Evolutionary conservation across 2,113 vertebrate species (phyloP).

Genomic region (Xyliphius kryptos): DNA sequence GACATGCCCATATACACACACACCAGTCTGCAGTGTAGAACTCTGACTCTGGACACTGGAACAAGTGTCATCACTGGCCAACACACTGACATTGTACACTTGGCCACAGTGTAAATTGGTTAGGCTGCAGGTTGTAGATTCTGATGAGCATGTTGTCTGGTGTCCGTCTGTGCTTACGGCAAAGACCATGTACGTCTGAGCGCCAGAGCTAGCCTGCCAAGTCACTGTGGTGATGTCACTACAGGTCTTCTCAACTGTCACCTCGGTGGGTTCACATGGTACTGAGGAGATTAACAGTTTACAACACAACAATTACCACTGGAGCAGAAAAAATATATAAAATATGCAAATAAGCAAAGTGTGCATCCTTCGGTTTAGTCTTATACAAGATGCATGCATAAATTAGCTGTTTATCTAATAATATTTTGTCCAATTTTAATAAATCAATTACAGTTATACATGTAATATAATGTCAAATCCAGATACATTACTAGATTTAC

Average conservation of each 20-base stretch:
- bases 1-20: too few relatives aligned
- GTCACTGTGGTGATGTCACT: slow-evolving; percentile 41
- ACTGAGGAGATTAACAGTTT: slow-evolving; percentile 43
- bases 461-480: too few relatives aligned
- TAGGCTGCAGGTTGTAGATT: slow-evolving; percentile 48
- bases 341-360: too few relatives aligned
- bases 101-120: slow-evolving; percentile 50
- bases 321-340: too few relatives aligned
- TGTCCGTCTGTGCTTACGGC: slow-evolving; percentile 32
- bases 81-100: slow-evolving; percentile 53
- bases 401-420: too few relatives aligned
- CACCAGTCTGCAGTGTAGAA: slow-evolving; percentile 52
- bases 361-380: too few relatives aligned
- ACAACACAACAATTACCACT: too few relatives aligned
- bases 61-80: slow-evolving; percentile 49
- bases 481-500: too few relatives aligned
- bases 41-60: slow-evolving; percentile 46
- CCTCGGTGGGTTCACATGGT: slow-evolving; percentile 57
- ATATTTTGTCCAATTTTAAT: too few relatives aligned
- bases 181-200: slow-evolving; percentile 43
- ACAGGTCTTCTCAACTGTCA: slow-evolving; percentile 48
- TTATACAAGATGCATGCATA: too few relatives aligned
- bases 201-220: slow-evolving; percentile 56
- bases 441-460: too few relatives aligned
- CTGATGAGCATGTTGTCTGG: slow-evolving; percentile 44